Conservation (phyloP, 1,140 invertebrate genomes). For the Scylla paramamosain region DNA sequence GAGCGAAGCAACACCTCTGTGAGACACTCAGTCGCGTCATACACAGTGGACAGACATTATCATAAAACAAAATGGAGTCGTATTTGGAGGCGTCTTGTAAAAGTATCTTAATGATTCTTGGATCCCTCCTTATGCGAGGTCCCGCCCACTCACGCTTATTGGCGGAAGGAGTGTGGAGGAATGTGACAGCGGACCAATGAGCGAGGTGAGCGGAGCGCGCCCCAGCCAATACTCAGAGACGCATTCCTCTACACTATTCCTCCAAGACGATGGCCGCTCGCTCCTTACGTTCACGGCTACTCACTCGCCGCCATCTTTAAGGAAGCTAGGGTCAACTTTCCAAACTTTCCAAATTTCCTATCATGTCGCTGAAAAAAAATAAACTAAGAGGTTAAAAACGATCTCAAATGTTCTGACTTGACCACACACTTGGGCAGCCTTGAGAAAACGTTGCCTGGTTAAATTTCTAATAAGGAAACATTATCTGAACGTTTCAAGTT, state of each 20-base stretch:
- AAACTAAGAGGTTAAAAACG: too few species aligned
- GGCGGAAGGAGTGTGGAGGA: constrained; percentile 66
- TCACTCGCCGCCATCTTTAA: not conserved
- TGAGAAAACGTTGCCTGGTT: too few species aligned
- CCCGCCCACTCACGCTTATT: constrained; percentile 57
- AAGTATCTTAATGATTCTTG: constrained; percentile 58
- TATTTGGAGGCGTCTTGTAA: constrained; percentile 28
- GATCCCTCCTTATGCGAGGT: constrained; percentile 46
- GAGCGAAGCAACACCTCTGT: too few species aligned
- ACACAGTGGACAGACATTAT: too few species aligned
- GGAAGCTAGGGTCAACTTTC: not conserved
- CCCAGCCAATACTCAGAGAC: constrained; percentile 57
- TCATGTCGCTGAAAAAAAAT: too few species aligned
- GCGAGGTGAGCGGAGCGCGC: constrained; percentile 32
- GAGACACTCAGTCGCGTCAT: too few species aligned
- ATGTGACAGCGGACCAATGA: constrained; percentile 60
- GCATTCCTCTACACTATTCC: constrained; percentile 64
- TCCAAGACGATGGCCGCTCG: constrained; percentile 65
- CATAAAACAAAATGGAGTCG: constrained; percentile 17
- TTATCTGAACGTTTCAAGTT: too few species aligned
- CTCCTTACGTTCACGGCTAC: not conserved
- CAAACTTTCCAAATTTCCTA: too few species aligned
- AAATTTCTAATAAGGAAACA: too few species aligned
- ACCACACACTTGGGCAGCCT: too few species aligned
- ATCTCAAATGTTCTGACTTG: too few species aligned